Evolutionary conservation across 1,140 invertebrate species (phyloP), one percentile per base, ranked within the genome.

Genomic region (Heliconius himera): DNA sequence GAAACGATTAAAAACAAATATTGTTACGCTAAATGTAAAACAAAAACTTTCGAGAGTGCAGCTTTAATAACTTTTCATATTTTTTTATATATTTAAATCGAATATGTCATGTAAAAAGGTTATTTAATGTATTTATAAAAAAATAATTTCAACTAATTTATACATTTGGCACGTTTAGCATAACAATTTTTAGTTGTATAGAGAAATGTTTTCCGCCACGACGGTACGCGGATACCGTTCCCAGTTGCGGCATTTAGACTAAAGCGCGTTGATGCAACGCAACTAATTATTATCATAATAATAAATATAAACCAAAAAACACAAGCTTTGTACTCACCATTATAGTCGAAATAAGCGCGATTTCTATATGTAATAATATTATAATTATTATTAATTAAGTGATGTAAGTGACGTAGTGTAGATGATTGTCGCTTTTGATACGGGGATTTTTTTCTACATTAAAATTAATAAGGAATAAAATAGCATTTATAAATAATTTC

Each of bases 221-320:
- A 56, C 54, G 54, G 54, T 56, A 56, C 54, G n/a, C 54, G n/a
- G n/a, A 20, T 56, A 56, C 13, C 60, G 60, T 66, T 29, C 60
- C 60, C 60, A 22, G 22, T 66, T 29, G 60, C 20, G 60, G 26
- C 60, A 66, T 13, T 66, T 66, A 66, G 60, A 66, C 51, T 85
- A 84, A 87, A 81, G 49, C 41, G 82, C 86, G 86, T 90, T 90
- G 89, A 87, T 81, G 73, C 89, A 87, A 90, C 85, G 86, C 81
- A 13, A 29, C 73, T 60, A 74, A 82, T 80, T 82, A 82, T 83
- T 51, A 82, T 66, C 60, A 83, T 86, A 82, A 86, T 86, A 83
- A 83, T 80, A 80, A 84, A 84, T 82, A 88, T 85, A 90, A 91
- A 92, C 89, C 91, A 92, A 93, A 93, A 88, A 93, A 89, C 85